Conservation (phyloP, 2,797 vertebrate genomes). For the Leucoraja ocellata region DNA sequence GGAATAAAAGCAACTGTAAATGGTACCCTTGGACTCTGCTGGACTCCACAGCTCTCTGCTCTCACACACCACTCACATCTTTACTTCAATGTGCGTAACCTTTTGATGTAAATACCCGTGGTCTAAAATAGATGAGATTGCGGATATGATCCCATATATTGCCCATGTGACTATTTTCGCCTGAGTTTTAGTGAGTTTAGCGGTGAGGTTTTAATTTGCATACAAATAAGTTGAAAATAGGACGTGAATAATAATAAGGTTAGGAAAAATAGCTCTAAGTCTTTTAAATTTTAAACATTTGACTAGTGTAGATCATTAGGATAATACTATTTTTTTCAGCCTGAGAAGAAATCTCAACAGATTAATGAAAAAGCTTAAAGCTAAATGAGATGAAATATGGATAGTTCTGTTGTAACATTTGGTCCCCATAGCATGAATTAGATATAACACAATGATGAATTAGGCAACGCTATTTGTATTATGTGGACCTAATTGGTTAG, state of each 20-base stretch:
- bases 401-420: no score
- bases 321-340: neutral
- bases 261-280: neutral
- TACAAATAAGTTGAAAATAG: neutral
- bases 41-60: no score
- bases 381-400: neutral
- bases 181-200: neutral
- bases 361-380: neutral
- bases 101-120: no score
- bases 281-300: neutral
- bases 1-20: neutral
- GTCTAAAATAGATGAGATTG: neutral
- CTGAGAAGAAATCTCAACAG: neutral
- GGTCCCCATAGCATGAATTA: no score
- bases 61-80: no score
- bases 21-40: no score
- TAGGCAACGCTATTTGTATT: no score
- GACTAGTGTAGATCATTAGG: neutral
- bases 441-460: no score
- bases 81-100: no score
- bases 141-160: neutral
- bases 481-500: no score
- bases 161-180: neutral
- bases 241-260: neutral
- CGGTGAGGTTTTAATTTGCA: neutral